These are phyloP conservation scores for Bubalus kerabau DNA, from an alignment of 2,113 vertebrate genomes.

Conservation along the genomic window DNA sequence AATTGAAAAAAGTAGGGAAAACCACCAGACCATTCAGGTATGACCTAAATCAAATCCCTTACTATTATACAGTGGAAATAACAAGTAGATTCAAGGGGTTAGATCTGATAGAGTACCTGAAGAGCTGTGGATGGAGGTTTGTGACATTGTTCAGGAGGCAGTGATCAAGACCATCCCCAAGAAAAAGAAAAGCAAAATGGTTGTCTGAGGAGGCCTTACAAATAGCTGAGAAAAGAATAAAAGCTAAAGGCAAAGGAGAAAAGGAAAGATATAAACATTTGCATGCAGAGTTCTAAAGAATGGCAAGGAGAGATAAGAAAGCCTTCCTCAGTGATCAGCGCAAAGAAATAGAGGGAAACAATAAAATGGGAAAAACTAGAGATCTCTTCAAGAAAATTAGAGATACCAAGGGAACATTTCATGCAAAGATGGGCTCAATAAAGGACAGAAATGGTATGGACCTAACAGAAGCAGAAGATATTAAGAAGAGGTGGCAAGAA, in stretches of 20 bases:
- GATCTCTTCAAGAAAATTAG: neutral
- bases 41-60: neutral
- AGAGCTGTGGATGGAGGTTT: neutral
- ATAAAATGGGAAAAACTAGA: neutral
- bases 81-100: neutral
- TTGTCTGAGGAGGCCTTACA: neutral
- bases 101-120: neutral
- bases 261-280: neutral
- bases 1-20: neutral
- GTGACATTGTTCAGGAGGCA: neutral
- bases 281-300: neutral
- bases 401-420: neutral
- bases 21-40: neutral
- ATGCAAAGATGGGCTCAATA: neutral
- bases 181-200: neutral
- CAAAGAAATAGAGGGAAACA: neutral
- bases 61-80: neutral
- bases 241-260: neutral
- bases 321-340: neutral
- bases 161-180: neutral
- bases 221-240: neutral
- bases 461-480: neutral
- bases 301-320: neutral
- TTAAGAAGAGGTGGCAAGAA: neutral
- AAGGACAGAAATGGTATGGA: neutral